Percentiles rank a stretch among this genome's conserved stretches.
These are phyloP conservation scores for Scaptomyza cyrtandrae DNA, from an alignment of 2,888 invertebrate genomes.

Conservation along the genomic window DNA sequence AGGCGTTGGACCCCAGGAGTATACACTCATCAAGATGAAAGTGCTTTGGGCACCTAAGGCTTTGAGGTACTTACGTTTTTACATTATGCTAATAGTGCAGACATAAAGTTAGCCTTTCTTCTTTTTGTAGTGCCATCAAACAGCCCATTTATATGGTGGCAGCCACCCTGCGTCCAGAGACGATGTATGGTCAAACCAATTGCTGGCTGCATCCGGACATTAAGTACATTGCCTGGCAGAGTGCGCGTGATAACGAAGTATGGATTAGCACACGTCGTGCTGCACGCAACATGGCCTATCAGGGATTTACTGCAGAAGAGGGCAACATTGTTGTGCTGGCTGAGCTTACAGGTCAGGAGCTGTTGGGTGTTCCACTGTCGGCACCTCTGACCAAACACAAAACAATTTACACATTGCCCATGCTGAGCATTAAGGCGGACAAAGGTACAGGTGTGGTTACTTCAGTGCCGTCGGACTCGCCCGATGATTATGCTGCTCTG, in stretches of 20 bases:
- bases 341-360: conserved; percentile 89
- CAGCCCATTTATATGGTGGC: conserved; percentile 89
- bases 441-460: conserved; percentile 99
- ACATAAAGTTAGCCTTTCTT: background rate
- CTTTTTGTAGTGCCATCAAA: conserved; percentile 67
- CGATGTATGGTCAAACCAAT: conserved; percentile 99
- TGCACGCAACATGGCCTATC: conserved; percentile 97
- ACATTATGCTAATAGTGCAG: background rate
- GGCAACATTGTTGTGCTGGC: conserved; percentile 90
- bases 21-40: conserved; percentile 97
- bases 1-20: conserved; percentile 99
- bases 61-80: conserved; percentile 86
- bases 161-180: conserved; percentile 99
- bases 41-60: conserved; percentile 86
- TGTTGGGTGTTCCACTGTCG: conserved; percentile 93
- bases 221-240: conserved; percentile 94
- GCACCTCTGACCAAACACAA: conserved; percentile 94
- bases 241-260: conserved; percentile 89
- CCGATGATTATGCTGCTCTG: conserved; percentile 98
- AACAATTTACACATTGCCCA: conserved; percentile 96
- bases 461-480: conserved; percentile 99
- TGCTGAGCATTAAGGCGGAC: conserved; percentile 98
- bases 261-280: conserved; percentile 95
- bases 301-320: conserved; percentile 93
- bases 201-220: conserved; percentile 99